Conservation (phyloP, 2,888 invertebrate species). For the Hofmannophila pseudospretella region DNA sequence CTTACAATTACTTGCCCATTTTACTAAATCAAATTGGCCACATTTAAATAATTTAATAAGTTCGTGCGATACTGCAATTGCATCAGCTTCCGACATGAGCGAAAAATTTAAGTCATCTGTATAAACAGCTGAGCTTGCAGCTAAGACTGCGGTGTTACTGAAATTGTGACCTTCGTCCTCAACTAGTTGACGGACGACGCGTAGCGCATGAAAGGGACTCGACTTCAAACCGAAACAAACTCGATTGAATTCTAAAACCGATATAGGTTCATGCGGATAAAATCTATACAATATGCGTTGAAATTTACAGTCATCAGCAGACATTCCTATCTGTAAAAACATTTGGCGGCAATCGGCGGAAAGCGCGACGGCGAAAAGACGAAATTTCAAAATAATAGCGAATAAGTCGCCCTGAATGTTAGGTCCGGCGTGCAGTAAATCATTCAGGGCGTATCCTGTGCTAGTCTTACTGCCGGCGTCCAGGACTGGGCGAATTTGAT, state of each 20-base stretch:
- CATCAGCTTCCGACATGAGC: background rate
- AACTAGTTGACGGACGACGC: background rate
- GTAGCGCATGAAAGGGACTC: background rate
- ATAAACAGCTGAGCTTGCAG: background rate
- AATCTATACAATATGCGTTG: constrained; percentile 3
- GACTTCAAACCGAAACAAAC: background rate
- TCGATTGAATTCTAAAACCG: constrained; percentile 1
- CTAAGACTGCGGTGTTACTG: background rate
- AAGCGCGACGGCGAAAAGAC: background rate
- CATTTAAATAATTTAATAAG: background rate
- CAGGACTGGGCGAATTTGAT: no score
- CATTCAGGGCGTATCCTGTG: no score
- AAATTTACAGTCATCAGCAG: background rate
- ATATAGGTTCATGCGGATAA: background rate
- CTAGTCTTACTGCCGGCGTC: no score
- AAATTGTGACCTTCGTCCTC: background rate
- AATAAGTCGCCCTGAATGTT: background rate
- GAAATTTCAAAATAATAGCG: background rate
- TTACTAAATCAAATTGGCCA: background rate
- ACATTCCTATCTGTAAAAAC: background rate
- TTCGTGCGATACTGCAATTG: background rate
- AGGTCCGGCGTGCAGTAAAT: background rate
- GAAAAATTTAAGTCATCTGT: background rate
- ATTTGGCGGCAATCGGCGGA: constrained; percentile 3
- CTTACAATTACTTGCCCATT: background rate